Conservation (phyloP, 2,113 vertebrate genomes). For the Irena cyanogastra region DNA sequence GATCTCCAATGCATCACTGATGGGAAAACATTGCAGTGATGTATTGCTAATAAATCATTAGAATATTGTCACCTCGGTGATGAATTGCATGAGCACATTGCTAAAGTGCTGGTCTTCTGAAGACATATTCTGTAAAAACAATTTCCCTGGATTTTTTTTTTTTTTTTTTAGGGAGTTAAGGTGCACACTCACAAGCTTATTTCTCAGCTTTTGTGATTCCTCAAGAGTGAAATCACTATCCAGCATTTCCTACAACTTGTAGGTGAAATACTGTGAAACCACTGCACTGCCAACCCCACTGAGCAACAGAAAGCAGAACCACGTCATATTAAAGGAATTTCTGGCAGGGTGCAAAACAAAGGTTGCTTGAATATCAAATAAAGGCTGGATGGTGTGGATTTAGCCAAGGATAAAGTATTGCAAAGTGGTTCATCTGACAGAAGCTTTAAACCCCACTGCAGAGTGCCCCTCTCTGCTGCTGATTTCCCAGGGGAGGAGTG, state of each 20-base stretch:
- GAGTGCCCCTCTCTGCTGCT: background rate
- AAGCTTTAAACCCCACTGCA: background rate
- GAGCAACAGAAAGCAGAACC: background rate
- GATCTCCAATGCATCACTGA: background rate
- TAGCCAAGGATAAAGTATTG: background rate
- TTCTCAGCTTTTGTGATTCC: background rate
- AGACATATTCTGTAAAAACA: background rate
- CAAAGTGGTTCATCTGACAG: background rate
- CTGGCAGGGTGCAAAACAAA: background rate
- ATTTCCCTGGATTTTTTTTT: background rate
- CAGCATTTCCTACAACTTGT: background rate
- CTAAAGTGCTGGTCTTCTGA: background rate
- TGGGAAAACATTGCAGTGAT: constrained; percentile 6
- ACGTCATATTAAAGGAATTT: background rate
- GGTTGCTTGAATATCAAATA: background rate
- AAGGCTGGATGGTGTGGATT: background rate
- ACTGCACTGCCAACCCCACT: background rate
- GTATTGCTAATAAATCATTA: constrained; percentile 12
- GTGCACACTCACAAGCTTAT: background rate
- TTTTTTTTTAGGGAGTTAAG: background rate
- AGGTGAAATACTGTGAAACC: background rate
- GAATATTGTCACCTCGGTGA: background rate
- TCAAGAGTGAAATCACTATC: background rate
- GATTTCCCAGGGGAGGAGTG: background rate
- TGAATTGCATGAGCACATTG: background rate